Base-by-base conservation (phyloP, 92 coral and sea anemone genomes). In the Plumapathes pennacea region DNA sequence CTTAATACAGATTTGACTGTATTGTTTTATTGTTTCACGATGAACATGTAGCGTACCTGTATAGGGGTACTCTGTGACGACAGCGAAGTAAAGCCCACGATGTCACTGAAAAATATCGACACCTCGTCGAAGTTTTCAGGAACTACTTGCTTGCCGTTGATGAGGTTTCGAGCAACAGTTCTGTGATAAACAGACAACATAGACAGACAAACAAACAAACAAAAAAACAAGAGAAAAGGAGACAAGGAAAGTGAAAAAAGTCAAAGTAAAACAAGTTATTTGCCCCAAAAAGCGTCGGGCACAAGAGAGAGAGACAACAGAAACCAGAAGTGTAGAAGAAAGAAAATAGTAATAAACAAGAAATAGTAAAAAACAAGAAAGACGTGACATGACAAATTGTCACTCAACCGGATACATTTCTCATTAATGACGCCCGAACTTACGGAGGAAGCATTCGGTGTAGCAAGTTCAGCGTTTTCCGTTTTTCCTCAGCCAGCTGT, bases 391-490 rank as follows among this genome's bases (percentile, higher is more conserved):
- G 21, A 18, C 21, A 9, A 6, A 9, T 10, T 42, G 12, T 18
- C 12, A 8, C 7, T 20, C 21, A 44, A 44, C 17, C 50, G 6
- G 14, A 28, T 15, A 2, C 12, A 11, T 15, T 22, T 0, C 12
- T 0, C 4, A 5, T 1, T 2, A n/a, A 40, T 24, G 11, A 6
- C 51, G 15, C 32, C 10, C 13, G 8, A 63, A 52, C 89, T 12
- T 49, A 87, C 97, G 79, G 38, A 47, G 97, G 97, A 2, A 91
- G 76, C 97, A 91, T 91, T 50, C 97, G 89, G 28, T 91, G 96
- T 32, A 91, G 36, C 20, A 91, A 68, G 19, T 90, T 86, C 21
- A 86, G 96, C 1, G 97, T 91, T 57, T 87, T 91, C 55, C 72
- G 86, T 71, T 91, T 89, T 69, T 91, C 97, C 40, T 91, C 97